Evolutionary conservation across 2,888 invertebrate genomes (phyloP).

Genomic region (Leptopterna dolabrata): DNA sequence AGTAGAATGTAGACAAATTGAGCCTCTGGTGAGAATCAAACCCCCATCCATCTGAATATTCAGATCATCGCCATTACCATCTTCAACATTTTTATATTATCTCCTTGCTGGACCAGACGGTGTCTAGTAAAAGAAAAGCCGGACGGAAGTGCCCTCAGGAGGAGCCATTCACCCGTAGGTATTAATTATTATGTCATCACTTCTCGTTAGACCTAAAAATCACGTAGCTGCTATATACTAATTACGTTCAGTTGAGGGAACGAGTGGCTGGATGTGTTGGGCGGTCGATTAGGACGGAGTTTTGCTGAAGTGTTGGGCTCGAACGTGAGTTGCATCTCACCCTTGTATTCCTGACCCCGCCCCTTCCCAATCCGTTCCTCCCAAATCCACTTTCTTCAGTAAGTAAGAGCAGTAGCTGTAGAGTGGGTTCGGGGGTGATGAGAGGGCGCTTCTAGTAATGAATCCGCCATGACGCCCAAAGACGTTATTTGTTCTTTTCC

Average conservation of each 20-base stretch:
- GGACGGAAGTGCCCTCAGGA: no score
- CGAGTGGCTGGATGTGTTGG: not conserved
- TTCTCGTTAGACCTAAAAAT: not conserved
- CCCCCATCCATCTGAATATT: no score
- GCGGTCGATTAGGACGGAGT: not conserved
- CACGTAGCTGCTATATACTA: slow-evolving; percentile 6
- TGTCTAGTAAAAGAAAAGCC: no score
- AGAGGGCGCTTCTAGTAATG: slow-evolving; percentile 20
- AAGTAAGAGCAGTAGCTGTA: not conserved
- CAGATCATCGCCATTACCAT: no score
- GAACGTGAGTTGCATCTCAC: slow-evolving; percentile 39
- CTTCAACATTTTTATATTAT: no score
- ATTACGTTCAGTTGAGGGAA: not conserved
- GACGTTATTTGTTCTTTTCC: slow-evolving; percentile 43
- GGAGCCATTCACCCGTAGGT: no score
- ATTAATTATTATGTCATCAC: not conserved
- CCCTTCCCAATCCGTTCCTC: not conserved
- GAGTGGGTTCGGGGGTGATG: not conserved
- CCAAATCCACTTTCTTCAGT: not conserved
- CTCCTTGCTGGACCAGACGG: no score
- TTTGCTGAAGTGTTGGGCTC: slow-evolving; percentile 17
- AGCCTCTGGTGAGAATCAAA: no score
- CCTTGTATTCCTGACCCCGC: not conserved
- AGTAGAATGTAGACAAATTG: no score
- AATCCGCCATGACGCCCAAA: slow-evolving; percentile 33